Percentiles rank a stretch among this genome's conserved stretches.
Evolutionary conservation across 2,888 invertebrate genomes (phyloP).

Genomic region (Artemia sinica): DNA sequence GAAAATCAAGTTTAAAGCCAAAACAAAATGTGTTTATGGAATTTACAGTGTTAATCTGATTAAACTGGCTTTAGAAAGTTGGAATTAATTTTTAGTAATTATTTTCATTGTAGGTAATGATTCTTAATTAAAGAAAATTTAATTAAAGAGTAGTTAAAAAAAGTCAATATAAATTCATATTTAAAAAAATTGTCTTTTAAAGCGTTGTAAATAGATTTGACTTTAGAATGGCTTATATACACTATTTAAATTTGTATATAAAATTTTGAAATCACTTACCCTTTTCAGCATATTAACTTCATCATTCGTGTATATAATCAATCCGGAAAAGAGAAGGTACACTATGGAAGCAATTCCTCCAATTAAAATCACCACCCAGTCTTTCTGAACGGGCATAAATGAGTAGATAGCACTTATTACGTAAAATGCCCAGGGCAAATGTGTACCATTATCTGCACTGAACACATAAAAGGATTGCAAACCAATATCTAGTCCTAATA

Average conservation of each 20-base stretch:
- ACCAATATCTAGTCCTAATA: not conserved
- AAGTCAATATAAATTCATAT: too few species aligned
- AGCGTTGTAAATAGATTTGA: too few species aligned
- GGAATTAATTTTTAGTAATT: too few species aligned
- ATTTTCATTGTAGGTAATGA: too few species aligned
- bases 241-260: not conserved
- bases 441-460: not conserved
- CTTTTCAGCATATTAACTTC: not conserved
- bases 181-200: too few species aligned
- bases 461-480: not conserved
- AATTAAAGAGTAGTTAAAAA: too few species aligned
- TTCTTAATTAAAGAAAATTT: too few species aligned
- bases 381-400: not conserved
- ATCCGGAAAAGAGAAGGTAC: not conserved
- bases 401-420: not conserved
- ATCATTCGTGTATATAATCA: not conserved
- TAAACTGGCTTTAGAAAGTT: too few species aligned
- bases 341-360: not conserved
- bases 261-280: not conserved
- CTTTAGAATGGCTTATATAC: too few species aligned
- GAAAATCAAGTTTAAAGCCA: too few species aligned
- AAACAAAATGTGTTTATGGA: too few species aligned
- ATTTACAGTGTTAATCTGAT: too few species aligned
- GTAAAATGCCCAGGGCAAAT: slow-evolving; percentile 9
- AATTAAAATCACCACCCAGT: not conserved